These are phyloP conservation scores for Mesoligia furuncula DNA, from an alignment of 2,888 invertebrate species.

Conservation along the genomic window DNA sequence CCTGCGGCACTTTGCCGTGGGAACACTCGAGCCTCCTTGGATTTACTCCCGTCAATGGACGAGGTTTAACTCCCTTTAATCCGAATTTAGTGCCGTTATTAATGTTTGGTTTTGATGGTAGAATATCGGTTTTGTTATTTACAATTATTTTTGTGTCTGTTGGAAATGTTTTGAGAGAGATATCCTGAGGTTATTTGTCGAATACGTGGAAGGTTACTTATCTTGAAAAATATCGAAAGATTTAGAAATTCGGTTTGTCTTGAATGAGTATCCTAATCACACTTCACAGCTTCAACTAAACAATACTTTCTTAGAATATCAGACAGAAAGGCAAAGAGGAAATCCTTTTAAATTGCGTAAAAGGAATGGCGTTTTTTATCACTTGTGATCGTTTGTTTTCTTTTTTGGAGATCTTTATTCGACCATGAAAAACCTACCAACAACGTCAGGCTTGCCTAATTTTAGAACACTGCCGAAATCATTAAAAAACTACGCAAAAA, in stretches of 20 bases:
- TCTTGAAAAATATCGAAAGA: not conserved
- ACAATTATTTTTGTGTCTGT: conserved; percentile 18
- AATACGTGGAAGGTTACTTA: not conserved
- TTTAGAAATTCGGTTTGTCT: not conserved
- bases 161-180: not conserved
- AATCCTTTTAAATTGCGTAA: not conserved
- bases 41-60: conserved; percentile 65
- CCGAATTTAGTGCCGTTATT: conserved; percentile 68
- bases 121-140: conserved; percentile 38
- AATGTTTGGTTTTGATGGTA: conserved; percentile 52
- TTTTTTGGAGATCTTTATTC: not conserved
- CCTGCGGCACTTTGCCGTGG: conserved; percentile 75
- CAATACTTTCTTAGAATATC: not conserved
- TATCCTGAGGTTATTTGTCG: not conserved
- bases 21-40: conserved; percentile 65
- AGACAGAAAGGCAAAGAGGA: not conserved
- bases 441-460: not conserved
- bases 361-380: not conserved
- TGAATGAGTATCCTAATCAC: not conserved
- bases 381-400: not conserved
- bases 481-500: conserved; percentile 37
- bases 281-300: not conserved
- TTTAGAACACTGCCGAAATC: conserved; percentile 53
- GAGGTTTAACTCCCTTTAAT: conserved; percentile 67
- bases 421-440: not conserved